Evolutionary conservation across 2,797 vertebrate genomes (phyloP), one percentile per base, ranked within the genome.

Genomic region (Anomalospiza imberbis): DNA sequence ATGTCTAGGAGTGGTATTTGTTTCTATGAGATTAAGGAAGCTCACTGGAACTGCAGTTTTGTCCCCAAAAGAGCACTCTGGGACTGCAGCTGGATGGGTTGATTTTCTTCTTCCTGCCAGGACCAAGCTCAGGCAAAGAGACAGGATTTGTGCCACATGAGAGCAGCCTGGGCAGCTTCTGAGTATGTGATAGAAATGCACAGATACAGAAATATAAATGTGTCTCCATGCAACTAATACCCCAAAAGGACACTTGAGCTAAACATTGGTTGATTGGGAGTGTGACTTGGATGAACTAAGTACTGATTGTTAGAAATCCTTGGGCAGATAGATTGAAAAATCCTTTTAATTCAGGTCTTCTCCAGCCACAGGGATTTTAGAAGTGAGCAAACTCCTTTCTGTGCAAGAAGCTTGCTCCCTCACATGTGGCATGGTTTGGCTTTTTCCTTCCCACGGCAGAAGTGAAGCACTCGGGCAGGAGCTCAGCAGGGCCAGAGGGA

Each of bases 351-450:
- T 71, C 38, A 72, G 53, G 34, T 68, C n/a, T 77, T 85, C 57
- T 73, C 18, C 50, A 80, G 58, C 16, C 32, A 58, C 47, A 42
- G 54, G 57, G 68, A 40, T n/a, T 53, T 72, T 0, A 31, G 73
- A 61, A 70, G 45, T 25, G 44, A 86, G 40, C 10, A 71, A 74
- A 68, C 34, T 31, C 13, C 5, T 62, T 44, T 55, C 65, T 22
- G n/a, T 28, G 12, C 3, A 7, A 40, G 54, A 25, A 11, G 1
- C 4, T 42, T 44, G 48, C 71, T 89, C 48, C 34, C 44, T 68
- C 26, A 36, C 10, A 1, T 1, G 0, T 1, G 1, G 19, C 3
- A 1, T 12, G 25, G 54, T 28, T 90, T 40, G 48, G 3, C 16
- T 57, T 79, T 63, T 55, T 7, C 19, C 40, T 71, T 58, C 60